These are phyloP conservation scores for Ispidina picta DNA, from an alignment of 2,797 vertebrate species.

Conservation along the genomic window DNA sequence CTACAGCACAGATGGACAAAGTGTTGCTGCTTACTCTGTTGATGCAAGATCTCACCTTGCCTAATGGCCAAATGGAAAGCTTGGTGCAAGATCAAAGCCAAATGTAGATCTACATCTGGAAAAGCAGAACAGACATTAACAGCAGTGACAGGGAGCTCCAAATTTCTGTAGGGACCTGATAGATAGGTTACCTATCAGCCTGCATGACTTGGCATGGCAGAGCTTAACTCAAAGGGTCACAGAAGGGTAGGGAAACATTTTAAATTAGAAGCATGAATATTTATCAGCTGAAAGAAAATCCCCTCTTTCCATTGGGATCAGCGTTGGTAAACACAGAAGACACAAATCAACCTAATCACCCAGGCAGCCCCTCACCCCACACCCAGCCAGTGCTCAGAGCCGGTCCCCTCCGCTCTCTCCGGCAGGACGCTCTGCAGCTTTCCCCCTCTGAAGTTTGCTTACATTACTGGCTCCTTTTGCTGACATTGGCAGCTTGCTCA, in stretches of 20 bases:
- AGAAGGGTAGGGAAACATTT: neutral
- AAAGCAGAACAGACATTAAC: neutral
- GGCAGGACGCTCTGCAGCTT: neutral
- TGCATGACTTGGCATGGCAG: neutral
- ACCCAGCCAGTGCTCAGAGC: neutral
- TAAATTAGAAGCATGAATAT: neutral
- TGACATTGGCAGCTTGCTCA: conserved; percentile 56
- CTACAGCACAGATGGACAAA: neutral
- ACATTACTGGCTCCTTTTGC: conserved; percentile 56
- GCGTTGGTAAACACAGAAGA: conserved; percentile 2
- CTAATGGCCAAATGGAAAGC: neutral
- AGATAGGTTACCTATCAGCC: neutral
- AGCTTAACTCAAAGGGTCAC: neutral
- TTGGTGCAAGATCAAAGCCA: neutral
- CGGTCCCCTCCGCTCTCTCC: neutral
- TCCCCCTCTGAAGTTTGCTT: conserved; percentile 40
- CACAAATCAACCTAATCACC: neutral
- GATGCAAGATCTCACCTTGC: neutral
- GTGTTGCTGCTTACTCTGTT: neutral
- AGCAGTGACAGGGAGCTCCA: neutral
- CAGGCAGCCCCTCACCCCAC: neutral
- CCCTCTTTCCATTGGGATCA: neutral
- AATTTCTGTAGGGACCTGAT: neutral
- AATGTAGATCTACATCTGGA: neutral
- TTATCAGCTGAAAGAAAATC: conserved; percentile 23